Percentiles rank a stretch among this genome's conserved stretches.
phyloP scores from a whole-genome alignment of 2,797 vertebrate species.

The Sphenopsis melanotis region DNA sequence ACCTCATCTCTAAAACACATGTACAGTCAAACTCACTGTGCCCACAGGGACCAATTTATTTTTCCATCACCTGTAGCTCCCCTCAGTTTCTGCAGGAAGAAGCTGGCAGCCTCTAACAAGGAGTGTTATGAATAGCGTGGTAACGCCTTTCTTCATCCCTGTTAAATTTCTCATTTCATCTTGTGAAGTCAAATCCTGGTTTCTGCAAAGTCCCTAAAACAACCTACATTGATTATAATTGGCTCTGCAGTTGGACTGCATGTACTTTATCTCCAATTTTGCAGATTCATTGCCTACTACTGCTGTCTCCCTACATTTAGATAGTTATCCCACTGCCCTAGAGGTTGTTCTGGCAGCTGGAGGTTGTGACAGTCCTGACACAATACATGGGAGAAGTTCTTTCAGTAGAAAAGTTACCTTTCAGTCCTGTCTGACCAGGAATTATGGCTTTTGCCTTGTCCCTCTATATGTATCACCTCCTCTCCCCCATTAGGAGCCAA shows the following conservation, averaged over 20 bases:
- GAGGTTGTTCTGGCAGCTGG: slow-evolving; percentile 3
- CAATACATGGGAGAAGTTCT: not conserved
- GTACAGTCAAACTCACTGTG: slow-evolving; percentile 23
- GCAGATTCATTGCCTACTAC: not conserved
- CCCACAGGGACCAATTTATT: slow-evolving; percentile 76
- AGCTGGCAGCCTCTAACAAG: slow-evolving; percentile 44
- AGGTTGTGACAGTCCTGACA: not conserved
- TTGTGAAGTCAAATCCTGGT: slow-evolving; percentile 48
- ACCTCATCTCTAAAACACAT: slow-evolving; percentile 52
- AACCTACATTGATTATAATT: slow-evolving; percentile 43
- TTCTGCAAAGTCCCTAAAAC: slow-evolving; percentile 44
- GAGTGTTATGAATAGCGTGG: slow-evolving; percentile 45
- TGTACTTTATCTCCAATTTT: not conserved
- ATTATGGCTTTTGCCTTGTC: not conserved
- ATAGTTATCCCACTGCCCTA: not conserved
- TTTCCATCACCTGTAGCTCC: slow-evolving; percentile 73
- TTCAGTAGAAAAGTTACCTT: not conserved
- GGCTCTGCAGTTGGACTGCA: slow-evolving; percentile 11
- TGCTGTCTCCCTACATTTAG: not conserved
- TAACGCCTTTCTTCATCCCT: slow-evolving; percentile 46
- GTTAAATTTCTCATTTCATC: slow-evolving; percentile 52
- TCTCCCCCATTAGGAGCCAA: not conserved
- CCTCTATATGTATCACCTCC: not conserved
- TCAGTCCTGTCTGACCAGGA: not conserved
- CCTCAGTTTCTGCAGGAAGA: slow-evolving; percentile 52